Evolutionary conservation across 2,888 invertebrate species (phyloP), one percentile per base, ranked within the genome.

Genomic region (Drosophila multiciliata): DNA sequence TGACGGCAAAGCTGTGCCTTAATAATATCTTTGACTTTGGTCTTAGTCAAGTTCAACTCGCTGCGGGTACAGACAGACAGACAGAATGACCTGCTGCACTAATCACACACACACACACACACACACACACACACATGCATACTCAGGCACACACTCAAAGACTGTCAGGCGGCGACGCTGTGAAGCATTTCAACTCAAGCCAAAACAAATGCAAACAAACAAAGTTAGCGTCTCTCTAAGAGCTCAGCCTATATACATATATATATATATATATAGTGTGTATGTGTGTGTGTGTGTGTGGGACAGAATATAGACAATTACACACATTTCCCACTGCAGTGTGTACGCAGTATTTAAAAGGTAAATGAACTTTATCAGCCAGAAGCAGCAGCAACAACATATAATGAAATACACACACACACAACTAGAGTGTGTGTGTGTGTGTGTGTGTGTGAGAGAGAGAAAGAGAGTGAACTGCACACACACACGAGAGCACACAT

Each of bases 351-450:
- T 69, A 80, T 84, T 87, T 82, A 87, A 87, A 84, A 87, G 85
- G 85, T 86, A 82, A 89, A 86, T 87, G 85, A 86, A 86, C 85
- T 87, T 87, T 87, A 84, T 75, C 87, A 79, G 73, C 82, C 85
- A 79, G 60, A 69, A 79, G 72, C 69, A 79, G 72, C 69, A 79
- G 60, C 77, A 76, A 69, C 76, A 80, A 76, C 81, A 75, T 77
- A 73, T 80, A 71, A 80, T 71, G 76, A 71, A 38, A 63, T 58
- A 65, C 45, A 63, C 23, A 63, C 23, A 57, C 50, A 35, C 33
- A 33, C 0, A 36, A 38, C 23, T 38, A 40, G n/a, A 29, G 35
- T n/a, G 23, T 8, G 45, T 8, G 15, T 4, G 45, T 8, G n/a
- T 2, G 3, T 17, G 55, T n/a, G 35, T 12, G 35, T 2, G 35